Conservation (phyloP, 2,797 vertebrate genomes). For the Antrozous pallidus region DNA sequence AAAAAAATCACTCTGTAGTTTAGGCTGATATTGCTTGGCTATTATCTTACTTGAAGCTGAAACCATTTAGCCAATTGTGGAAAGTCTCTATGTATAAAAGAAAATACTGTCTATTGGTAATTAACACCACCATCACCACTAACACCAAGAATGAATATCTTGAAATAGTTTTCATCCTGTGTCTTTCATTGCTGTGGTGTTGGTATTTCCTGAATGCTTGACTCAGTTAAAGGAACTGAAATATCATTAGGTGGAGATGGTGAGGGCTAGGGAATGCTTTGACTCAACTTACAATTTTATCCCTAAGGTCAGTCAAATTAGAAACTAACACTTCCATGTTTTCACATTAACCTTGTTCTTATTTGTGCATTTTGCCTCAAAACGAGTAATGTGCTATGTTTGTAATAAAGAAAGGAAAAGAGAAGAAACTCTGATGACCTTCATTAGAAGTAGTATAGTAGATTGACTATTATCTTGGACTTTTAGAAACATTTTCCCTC, state of each 20-base stretch:
- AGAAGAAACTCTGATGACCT: neutral
- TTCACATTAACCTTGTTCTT: neutral
- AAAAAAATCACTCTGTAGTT: neutral
- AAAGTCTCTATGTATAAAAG: neutral
- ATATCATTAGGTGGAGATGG: neutral
- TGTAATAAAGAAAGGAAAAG: neutral
- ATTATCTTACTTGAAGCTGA: neutral
- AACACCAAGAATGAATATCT: neutral
- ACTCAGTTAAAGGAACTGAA: neutral
- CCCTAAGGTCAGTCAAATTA: neutral
- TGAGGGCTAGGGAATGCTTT: neutral
- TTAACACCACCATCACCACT: neutral
- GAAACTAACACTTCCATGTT: neutral
- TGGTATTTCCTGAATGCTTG: neutral
- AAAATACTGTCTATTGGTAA: neutral
- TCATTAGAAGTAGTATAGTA: neutral
- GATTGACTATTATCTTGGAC: neutral
- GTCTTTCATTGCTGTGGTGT: neutral
- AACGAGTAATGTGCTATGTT: neutral
- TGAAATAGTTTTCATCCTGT: neutral
- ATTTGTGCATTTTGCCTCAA: neutral
- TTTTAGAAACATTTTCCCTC: neutral
- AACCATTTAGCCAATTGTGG: neutral
- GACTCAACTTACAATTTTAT: neutral
- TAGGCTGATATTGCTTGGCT: neutral